Evolutionary conservation across 2,888 invertebrate genomes (phyloP), one percentile per base, ranked within the genome.

Genomic region (Cerceris rybyensis): DNA sequence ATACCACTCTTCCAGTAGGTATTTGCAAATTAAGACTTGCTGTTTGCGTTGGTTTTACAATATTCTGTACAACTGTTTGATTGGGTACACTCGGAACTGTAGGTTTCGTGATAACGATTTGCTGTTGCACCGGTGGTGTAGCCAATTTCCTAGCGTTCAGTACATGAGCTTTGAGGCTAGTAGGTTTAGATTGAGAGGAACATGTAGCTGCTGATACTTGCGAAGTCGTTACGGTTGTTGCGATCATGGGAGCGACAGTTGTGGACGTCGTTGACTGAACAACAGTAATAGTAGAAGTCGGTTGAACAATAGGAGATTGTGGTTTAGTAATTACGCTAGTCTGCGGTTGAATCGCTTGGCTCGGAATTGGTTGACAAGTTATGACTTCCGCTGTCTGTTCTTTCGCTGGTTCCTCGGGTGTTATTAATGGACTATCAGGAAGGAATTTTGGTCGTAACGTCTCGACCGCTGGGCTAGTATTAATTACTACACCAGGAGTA

Each of bases 141-240:
- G 78, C 89, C 14, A 90, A 80, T 81, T 92, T 92, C 55, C 89
- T 92, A 4, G 92, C 91, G 67, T 94, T 94, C 17, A 95, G 88
- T 5, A 95, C 95, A 79, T 95, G 95, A 1, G 95, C 95, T 86
- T 95, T 95, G 2, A 95, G 90, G 6, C 94, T 94, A 17, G 94
- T 95, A 0, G 94, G 93, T 76, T 92, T 92, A 0, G 88, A 58
- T 54, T 86, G 88, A 0, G 84, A 54, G 7, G 84, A 57, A 46
- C 85, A 84, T 41, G 77, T 75, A 1, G 75, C n/a, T 5, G 66
- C 43, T 17, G 83, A 43, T 57, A 70, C 72, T 7, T 76, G 71
- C 5, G 81, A 49, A 0, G 79, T 64, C 0, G 75, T 39, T 9
- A 67, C 67, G 0, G 76, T 68, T 2, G 72, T 75, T 9, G 66